Evolutionary conservation across 2,113 vertebrate genomes (phyloP).

Genomic region (Microcebus ravelobensis): DNA sequence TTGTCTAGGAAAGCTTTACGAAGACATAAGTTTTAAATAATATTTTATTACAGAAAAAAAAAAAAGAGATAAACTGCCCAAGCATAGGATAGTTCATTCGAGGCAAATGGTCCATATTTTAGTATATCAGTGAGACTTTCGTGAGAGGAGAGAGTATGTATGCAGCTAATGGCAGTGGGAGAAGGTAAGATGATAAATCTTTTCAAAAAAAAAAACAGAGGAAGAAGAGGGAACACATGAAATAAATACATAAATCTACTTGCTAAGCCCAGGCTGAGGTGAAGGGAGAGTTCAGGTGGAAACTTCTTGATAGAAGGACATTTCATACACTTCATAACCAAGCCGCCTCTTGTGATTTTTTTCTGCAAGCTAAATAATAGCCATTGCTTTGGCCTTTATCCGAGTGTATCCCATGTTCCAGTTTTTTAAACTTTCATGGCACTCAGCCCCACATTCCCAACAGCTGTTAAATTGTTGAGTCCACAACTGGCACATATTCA

Average conservation of each 20-base stretch:
- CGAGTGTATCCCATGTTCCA: background rate
- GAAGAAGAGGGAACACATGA: background rate
- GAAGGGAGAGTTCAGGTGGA: background rate
- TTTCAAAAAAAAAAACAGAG: background rate
- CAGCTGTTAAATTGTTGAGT: slow-evolving; percentile 24
- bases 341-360: background rate
- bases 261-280: background rate
- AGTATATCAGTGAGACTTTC: background rate
- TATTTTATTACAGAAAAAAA: background rate
- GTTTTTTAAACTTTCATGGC: background rate
- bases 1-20: background rate
- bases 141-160: background rate
- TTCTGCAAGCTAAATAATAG: slow-evolving; percentile 1
- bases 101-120: background rate
- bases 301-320: background rate
- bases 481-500: background rate
- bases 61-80: background rate
- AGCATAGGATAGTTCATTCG: background rate
- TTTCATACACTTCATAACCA: background rate
- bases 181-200: background rate
- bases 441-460: background rate
- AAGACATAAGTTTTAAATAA: background rate
- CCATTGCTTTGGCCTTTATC: background rate
- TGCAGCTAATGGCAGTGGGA: background rate
- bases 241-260: background rate